These are phyloP conservation scores for Brotogeris chrysoptera DNA, from an alignment of 2,797 vertebrate species.

Conservation along the genomic window DNA sequence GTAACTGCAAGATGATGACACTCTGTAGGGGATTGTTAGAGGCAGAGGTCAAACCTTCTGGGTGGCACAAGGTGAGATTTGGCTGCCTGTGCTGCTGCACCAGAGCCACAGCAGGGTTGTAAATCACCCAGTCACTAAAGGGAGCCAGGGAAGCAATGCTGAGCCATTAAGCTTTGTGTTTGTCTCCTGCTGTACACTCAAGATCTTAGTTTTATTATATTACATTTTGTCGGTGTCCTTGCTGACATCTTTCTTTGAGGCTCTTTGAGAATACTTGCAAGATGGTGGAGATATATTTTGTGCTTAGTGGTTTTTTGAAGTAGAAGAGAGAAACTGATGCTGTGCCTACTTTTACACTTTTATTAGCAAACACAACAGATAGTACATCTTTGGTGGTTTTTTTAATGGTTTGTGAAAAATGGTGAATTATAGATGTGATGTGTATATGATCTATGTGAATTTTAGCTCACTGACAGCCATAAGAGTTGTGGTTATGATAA, in stretches of 20 bases:
- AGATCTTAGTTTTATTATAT: neutral
- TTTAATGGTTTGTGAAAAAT: neutral
- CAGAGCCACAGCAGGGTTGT: too few species aligned
- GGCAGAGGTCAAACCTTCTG: neutral
- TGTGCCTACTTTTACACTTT: neutral
- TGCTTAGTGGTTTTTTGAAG: neutral
- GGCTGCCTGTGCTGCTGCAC: neutral
- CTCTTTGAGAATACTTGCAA: neutral
- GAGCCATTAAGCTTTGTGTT: neutral
- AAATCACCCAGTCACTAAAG: neutral
- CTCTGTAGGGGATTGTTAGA: neutral
- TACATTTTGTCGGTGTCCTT: neutral
- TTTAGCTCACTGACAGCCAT: neutral
- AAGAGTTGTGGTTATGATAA: neutral
- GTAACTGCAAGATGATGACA: neutral
- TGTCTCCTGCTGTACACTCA: neutral
- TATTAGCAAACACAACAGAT: neutral
- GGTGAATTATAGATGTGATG: fast-evolving
- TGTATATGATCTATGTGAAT: neutral
- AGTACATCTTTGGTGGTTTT: neutral
- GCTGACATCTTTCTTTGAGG: neutral
- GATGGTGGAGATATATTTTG: neutral
- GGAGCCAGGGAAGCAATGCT: neutral
- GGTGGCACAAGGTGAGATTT: neutral
- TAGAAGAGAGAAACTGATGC: neutral